Evolutionary conservation across 2,113 vertebrate genomes (phyloP), one percentile per base, ranked within the genome.

Genomic region (Galemys pyrenaicus): DNA sequence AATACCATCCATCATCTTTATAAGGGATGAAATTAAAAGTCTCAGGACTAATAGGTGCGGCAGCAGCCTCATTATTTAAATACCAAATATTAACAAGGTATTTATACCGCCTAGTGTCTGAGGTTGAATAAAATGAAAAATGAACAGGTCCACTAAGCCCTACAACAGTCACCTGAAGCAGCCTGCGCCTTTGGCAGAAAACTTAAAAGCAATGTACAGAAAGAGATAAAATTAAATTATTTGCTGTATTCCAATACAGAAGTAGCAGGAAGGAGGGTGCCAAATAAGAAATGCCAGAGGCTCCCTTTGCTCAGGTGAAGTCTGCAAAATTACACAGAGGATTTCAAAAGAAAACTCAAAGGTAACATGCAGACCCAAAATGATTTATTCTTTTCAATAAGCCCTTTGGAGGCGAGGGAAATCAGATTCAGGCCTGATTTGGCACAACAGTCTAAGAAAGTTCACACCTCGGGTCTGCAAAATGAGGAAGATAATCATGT

Each of bases 221-320:
- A 96, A 93, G 91, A 96, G 94, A 93, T 81, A 93, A 95, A 96
- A 97, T 93, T 95, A 95, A 96, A 97, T 96, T 92, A 96, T 93
- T 92, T 92, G 91, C 91, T 94, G 30, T 68, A 92, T 91, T 77
- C 94, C 84, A 70, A 64, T 77, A 84, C 70, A 79, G 49, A 60
- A 95, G 56, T 22, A 94, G 92, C 3, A 0, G 65, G 68, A 35
- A 91, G 89, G 39, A 87, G 30, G 28, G 81, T 78, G 44, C 75
- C 79, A 70, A 95, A 79, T 73, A 88, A 96, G 93, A 95, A 95
- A 89, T 19, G 83, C 95, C 93, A 70, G 83, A 87, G 84, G 95
- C 84, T 93, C 65, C 85, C 44, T 94, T 30, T 89, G 81, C 81
- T 41, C 88, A 65, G 85, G 91, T 94, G 91, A 89, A 93, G 37